Percentiles rank a stretch among this genome's conserved stretches.
These are phyloP conservation scores for Abrostola triplasia DNA, from an alignment of 2,888 invertebrate species.

Conservation along the genomic window DNA sequence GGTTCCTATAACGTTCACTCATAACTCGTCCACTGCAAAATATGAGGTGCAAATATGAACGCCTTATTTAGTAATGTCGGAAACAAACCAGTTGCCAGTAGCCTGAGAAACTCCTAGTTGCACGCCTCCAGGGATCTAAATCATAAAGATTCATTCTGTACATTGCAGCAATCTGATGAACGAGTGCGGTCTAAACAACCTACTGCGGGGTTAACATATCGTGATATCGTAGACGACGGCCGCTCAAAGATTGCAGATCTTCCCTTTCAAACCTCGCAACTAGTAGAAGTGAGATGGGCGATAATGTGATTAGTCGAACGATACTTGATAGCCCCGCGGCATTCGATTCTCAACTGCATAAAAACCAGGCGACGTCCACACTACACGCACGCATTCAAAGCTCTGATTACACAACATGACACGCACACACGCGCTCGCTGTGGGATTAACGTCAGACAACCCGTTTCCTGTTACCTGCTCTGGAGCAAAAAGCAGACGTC, in stretches of 20 bases:
- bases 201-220: conserved; percentile 62
- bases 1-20: conserved; percentile 63
- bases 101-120: conserved; percentile 81
- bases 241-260: conserved; percentile 64
- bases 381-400: conserved; percentile 71
- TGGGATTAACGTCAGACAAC: conserved; percentile 85
- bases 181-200: conserved; percentile 66
- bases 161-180: conserved; percentile 76
- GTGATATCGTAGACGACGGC: conserved; percentile 62
- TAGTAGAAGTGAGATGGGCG: conserved; percentile 68
- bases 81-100: conserved; percentile 80
- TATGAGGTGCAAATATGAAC: conserved; percentile 81
- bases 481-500: conserved; percentile 80
- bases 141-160: conserved; percentile 82
- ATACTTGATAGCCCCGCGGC: conserved; percentile 74
- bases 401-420: conserved; percentile 74
- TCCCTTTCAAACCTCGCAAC: conserved; percentile 62
- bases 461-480: conserved; percentile 87
- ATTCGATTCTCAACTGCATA: conserved; percentile 70
- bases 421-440: conserved; percentile 69
- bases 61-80: conserved; percentile 82
- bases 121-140: conserved; percentile 75
- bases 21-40: conserved; percentile 66
- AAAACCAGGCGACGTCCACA: conserved; percentile 78
- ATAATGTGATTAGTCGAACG: conserved; percentile 73